Base-by-base conservation (phyloP, 2,113 vertebrate genomes). In the Todiramphus chloris region DNA sequence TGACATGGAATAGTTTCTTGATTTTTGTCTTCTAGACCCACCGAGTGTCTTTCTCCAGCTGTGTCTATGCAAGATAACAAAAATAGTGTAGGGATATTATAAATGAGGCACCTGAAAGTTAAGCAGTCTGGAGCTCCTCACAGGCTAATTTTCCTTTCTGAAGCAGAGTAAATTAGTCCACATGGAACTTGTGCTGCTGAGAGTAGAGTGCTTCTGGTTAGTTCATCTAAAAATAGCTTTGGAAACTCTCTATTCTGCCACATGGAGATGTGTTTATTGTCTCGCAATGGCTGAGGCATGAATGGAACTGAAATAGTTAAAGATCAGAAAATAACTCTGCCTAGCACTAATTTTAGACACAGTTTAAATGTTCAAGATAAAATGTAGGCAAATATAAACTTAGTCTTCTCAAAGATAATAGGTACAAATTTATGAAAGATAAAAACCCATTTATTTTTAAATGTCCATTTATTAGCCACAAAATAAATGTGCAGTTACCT, bases 191-290 rank as follows among this genome's bases (percentile, higher is more conserved):
- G 28, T 70, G 37, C 67, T 83, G 46, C 60, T 70, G 72, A n/a
- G 82, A 89, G 58, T 60, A 59, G 25, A 89, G 67, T 73, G 87
- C 24, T 62, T 73, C 72, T 89, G 56, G 64, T 90, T 77, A 83
- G 68, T 79, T 87, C 25, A 17, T 81, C 66, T 87, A 78, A 94
- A 93, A 89, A 86, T 95, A 89, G 35, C 39, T 86, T 69, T 89
- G 83, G 83, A 92, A 96, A 48, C 56, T 78, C 80, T 67, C 59
- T 85, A 6, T 73, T 80, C 72, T 68, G 74, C 74, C 1, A 0
- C 39, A 33, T 72, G 75, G 43, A 39, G 60, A 50, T 35, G 33
- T 4, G 2, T 88, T 93, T 79, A 43, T 81, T 80, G 24, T 86
- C 77, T 90, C 55, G 39, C 7, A 3, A 33, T 64, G 46, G 53